Percentiles rank a stretch among this genome's conserved stretches.
phyloP scores from a whole-genome alignment of 2,888 invertebrate genomes.

The Pecten maximus region DNA sequence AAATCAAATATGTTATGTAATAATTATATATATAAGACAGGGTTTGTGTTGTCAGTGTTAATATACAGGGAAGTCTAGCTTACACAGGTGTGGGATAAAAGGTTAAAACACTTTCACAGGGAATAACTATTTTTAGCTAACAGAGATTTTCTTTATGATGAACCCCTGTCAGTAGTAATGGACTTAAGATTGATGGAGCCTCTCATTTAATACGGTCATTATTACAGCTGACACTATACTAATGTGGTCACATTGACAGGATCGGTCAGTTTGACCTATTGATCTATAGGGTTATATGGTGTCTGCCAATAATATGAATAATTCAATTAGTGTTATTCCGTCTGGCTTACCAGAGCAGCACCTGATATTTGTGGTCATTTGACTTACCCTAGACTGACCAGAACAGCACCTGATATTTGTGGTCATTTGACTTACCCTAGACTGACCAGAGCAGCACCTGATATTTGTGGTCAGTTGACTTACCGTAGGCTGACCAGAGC shows the following conservation, averaged over 20 bases:
- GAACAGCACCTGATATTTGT: too few species aligned
- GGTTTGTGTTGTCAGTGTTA: neutral
- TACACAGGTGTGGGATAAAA: neutral
- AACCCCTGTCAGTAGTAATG: neutral
- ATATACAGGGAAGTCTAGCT: too few species aligned
- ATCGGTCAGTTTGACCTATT: constrained; percentile 3
- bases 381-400: too few species aligned
- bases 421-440: too few species aligned
- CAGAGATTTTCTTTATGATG: neutral
- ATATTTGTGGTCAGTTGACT: too few species aligned
- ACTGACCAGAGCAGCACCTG: too few species aligned
- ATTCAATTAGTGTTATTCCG: neutral
- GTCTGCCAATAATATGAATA: neutral
- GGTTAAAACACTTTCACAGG: neutral
- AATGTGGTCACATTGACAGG: neutral
- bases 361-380: neutral
- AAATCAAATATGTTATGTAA: too few species aligned
- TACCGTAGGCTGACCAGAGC: too few species aligned
- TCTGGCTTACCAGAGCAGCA: neutral
- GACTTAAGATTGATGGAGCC: neutral
- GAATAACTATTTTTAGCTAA: neutral
- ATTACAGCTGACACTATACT: neutral
- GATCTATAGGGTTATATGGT: neutral
- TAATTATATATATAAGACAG: too few species aligned
- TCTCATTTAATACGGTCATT: neutral